Base-by-base conservation (phyloP, 2,113 vertebrate species). In the Podilymbus podiceps region DNA sequence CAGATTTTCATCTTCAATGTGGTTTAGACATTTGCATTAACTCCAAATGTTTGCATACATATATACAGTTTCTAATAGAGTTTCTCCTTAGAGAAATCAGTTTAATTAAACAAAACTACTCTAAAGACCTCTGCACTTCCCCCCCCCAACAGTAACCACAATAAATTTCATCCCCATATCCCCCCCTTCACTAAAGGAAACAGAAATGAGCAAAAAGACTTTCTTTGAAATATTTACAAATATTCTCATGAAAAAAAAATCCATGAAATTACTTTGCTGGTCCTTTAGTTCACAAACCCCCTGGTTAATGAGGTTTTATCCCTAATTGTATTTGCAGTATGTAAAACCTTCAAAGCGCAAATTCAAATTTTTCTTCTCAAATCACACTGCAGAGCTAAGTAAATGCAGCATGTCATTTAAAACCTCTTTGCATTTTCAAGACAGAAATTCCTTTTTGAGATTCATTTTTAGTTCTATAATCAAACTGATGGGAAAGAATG, bases 171-270 rank as follows among this genome's bases (percentile, higher is more conserved):
- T n/a, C 30, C 22, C 22, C 52, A 28, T 15, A 22, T 18, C 40
- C 27, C 49, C 27, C 49, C 17, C 17, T 30, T 69, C 17, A 13
- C 46, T 59, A 25, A 6, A 5, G 22, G 46, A 79, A 79, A 50
- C 47, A 91, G 28, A 85, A 78, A 15, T 0, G 12, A 82, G 74
- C 53, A 89, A 74, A 71, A 38, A 27, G 1, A 33, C 16, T 62
- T 72, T 6, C 38, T 71, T 15, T 4, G 75, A 89, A 84, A 28
- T 40, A 89, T 87, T 96, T 81, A 81, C 80, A 78, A 78, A 94
- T 68, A 30, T 38, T 63, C 44, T 44, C 15, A 46, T 3, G 2
- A 75, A 81, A 72, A 81, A 72, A 92, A 62, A 69, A 52, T 6
- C 25, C 15, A 4, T 9, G 3, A 33, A 68, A 74, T 33, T 1